Evolutionary conservation across 2,797 vertebrate genomes (phyloP).

Genomic region (Ceryle rudis): DNA sequence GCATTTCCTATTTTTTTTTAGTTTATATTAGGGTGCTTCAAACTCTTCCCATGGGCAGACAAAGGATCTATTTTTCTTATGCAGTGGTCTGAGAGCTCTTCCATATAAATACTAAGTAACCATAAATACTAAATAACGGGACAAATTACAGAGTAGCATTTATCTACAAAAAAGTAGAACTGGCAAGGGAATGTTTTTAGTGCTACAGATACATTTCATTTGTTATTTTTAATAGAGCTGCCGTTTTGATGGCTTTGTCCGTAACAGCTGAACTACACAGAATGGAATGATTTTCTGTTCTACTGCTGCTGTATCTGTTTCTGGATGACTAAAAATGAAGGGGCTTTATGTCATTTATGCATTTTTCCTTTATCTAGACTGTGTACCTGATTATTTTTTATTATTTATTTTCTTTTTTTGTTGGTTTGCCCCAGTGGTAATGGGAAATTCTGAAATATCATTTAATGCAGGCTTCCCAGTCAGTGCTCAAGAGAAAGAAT

Average conservation of each 20-base stretch:
- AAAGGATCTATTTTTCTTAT: neutral
- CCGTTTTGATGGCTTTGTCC: neutral
- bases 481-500: neutral
- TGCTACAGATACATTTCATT: constrained; percentile 22
- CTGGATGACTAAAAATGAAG: neutral
- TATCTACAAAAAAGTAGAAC: neutral
- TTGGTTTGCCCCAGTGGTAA: neutral
- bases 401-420: neutral
- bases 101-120: neutral
- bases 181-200: constrained; percentile 16
- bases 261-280: neutral
- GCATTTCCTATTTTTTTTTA: neutral
- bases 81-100: neutral
- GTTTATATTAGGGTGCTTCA: neutral
- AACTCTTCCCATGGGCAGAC: neutral
- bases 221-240: constrained; percentile 29
- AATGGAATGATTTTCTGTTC: constrained; percentile 2
- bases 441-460: constrained; percentile 33
- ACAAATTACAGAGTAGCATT: neutral
- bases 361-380: neutral
- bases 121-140: neutral
- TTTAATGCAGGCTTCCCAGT: neutral
- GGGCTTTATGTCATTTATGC: neutral
- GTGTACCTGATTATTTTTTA: neutral
- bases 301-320: neutral